A percentile compares a stretch with the other conserved stretches of the same genome.
Evolutionary conservation across 37 sponge, comb jelly and placozoan genomes (phyloP).

Genomic region (Haliclona indistincta): DNA sequence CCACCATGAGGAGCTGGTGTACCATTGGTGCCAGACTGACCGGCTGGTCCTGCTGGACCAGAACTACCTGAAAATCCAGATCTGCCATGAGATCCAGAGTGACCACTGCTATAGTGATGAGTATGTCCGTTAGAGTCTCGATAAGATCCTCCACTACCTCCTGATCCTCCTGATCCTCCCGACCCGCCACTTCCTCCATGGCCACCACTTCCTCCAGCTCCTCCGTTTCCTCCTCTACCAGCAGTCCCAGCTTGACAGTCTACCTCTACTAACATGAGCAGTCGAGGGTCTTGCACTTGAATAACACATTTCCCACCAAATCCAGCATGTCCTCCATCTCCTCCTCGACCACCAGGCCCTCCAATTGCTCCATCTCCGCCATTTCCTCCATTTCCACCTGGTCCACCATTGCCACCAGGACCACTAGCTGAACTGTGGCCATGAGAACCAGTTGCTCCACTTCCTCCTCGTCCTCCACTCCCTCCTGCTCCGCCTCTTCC

Average conservation of each 20-base stretch:
- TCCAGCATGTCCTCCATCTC: conserved; percentile 69
- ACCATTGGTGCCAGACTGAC: conserved; percentile 37
- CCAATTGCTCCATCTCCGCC: conserved; percentile 71
- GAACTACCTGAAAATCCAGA: conserved; percentile 12
- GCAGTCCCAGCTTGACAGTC: conserved; percentile 47
- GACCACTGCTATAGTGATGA: background rate
- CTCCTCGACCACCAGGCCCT: conserved; percentile 49
- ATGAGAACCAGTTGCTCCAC: conserved; percentile 43
- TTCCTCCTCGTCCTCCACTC: conserved; percentile 72
- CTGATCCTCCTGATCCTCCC: conserved; percentile 62
- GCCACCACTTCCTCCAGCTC: conserved; percentile 60
- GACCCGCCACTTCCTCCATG: conserved; percentile 48
- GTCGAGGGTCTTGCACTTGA: conserved; percentile 31
- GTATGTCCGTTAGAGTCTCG: conserved; percentile 29
- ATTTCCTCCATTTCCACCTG: conserved; percentile 66
- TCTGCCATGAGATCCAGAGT: conserved; percentile 3
- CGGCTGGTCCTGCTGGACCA: conserved; percentile 6
- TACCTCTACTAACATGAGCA: conserved; percentile 74
- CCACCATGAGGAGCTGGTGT: conserved; percentile 41
- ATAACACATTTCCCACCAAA: conserved; percentile 63
- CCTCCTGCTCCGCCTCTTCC: conserved; percentile 73
- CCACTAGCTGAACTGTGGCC: conserved; percentile 35
- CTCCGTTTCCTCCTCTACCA: conserved; percentile 57
- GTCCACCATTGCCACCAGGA: conserved; percentile 52
- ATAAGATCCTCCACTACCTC: conserved; percentile 20